These are phyloP conservation scores for Macrostomum lignano DNA, from an alignment of 1,140 invertebrate genomes.

Conservation along the genomic window DNA sequence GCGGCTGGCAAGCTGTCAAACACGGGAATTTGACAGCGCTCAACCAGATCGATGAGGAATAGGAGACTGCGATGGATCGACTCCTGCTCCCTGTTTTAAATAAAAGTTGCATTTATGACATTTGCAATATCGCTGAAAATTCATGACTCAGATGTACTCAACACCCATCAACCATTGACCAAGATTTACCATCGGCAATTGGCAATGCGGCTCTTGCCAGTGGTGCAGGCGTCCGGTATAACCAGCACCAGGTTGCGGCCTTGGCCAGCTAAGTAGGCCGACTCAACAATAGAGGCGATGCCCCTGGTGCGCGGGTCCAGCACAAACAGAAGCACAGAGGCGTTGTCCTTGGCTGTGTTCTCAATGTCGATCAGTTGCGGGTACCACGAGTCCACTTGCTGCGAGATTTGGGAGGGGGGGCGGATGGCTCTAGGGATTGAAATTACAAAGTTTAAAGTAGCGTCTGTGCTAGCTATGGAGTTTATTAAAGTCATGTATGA, in stretches of 20 bases:
- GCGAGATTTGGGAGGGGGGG: too few species aligned
- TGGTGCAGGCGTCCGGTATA: too few species aligned
- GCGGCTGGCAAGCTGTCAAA: constrained; percentile 38
- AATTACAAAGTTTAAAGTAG: too few species aligned
- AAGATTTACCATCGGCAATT: too few species aligned
- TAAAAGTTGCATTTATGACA: too few species aligned
- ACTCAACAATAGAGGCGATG: constrained; percentile 66
- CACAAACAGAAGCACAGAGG: constrained; percentile 58
- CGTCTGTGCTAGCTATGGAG: too few species aligned
- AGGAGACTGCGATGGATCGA: constrained; percentile 36
- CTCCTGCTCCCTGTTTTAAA: constrained; percentile 36
- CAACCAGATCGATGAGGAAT: constrained; percentile 38
- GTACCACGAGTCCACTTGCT: constrained; percentile 84
- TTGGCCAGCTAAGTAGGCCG: constrained; percentile 31
- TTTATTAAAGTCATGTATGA: constrained; percentile 3
- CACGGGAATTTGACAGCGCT: constrained; percentile 39
- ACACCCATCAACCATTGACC: too few species aligned
- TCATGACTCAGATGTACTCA: too few species aligned
- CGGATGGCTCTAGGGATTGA: too few species aligned
- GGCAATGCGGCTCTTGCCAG: too few species aligned
- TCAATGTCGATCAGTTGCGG: constrained; percentile 69
- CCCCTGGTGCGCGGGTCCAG: constrained; percentile 75
- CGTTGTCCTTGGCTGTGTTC: constrained; percentile 55
- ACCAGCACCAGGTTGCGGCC: constrained; percentile 6
- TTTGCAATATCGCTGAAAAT: too few species aligned